Evolutionary conservation across 2,888 invertebrate genomes (phyloP), one percentile per base, ranked within the genome.

Genomic region (Helobdella robusta): DNA sequence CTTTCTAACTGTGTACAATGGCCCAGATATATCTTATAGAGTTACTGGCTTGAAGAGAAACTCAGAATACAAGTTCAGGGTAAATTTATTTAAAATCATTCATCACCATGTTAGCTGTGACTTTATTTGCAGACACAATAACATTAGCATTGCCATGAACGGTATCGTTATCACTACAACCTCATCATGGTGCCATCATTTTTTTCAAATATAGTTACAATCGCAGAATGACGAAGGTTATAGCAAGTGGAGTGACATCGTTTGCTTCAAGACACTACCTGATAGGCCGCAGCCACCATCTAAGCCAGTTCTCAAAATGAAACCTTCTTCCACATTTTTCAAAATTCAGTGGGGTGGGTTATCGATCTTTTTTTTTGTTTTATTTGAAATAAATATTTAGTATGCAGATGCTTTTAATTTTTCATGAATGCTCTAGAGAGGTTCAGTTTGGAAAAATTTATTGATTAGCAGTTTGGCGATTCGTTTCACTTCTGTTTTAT

Each of bases 161-260:
- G n/a, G n/a, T n/a, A n/a, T n/a, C n/a, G n/a, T n/a, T n/a, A n/a
- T n/a, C n/a, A n/a, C n/a, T n/a, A n/a, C n/a, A n/a, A n/a, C n/a
- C n/a, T n/a, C n/a, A 11, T 52, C 23, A 18, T 52, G 52, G 8
- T 52, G 20, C 20, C 20, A 11, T 20, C 11, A 18, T 52, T 52
- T 20, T 11, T 52, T n/a, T 18, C 11, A 11, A 23, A 52, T 18
- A n/a, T 84, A 89, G 77, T 82, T 91, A 73, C 84, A 86, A 70
- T 87, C 89, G 71, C 86, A 86, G 76, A 91, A 90, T 75, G 87
- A 87, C 71, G 89, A 89, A 73, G 91, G 91, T 1, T 83, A 84
- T 71, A 89, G 90, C 5, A 84, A 85, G 20, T 90, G 88, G 89
- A 89, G 89, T 28, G 84, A 86, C 63, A 86, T 88, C 75, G 87